These are phyloP conservation scores for Sinotaia quadrata DNA, from an alignment of 2,888 invertebrate species.

Conservation along the genomic window DNA sequence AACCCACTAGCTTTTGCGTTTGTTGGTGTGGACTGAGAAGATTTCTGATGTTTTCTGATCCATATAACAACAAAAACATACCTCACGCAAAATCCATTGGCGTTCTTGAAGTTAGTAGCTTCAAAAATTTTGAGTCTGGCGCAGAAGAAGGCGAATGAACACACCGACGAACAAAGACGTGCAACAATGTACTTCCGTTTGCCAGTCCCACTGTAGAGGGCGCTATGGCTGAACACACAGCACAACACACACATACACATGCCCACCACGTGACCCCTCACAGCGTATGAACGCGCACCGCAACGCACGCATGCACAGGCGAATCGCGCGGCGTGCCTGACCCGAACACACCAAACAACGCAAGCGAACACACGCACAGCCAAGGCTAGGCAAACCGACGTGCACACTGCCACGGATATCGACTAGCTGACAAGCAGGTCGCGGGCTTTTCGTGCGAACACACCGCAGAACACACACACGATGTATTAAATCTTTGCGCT, in stretches of 20 bases:
- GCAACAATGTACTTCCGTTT: slow-evolving; percentile 27
- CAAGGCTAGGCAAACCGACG: background rate
- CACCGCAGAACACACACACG: slow-evolving; percentile 23
- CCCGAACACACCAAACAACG: background rate
- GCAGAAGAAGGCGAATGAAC: slow-evolving; percentile 21
- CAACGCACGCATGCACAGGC: slow-evolving; percentile 26
- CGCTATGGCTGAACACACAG: slow-evolving; percentile 24
- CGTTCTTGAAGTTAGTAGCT: no score
- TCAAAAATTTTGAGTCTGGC: no score
- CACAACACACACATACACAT: slow-evolving; percentile 27
- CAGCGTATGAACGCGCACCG: slow-evolving; percentile 30
- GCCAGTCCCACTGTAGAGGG: slow-evolving; percentile 24
- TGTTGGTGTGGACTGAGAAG: slow-evolving; percentile 25
- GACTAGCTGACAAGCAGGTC: background rate
- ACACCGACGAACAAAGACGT: slow-evolving; percentile 32
- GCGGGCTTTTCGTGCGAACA: slow-evolving; percentile 9
- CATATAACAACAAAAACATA: background rate
- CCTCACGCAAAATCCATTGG: no score
- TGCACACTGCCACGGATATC: background rate
- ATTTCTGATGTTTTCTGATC: background rate
- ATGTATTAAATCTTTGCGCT: no score
- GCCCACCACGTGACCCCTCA: slow-evolving; percentile 25
- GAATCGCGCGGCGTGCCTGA: background rate
- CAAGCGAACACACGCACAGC: slow-evolving; percentile 22
- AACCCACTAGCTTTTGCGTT: slow-evolving; percentile 28